Evolutionary conservation across 2,797 vertebrate genomes (phyloP).

Genomic region (Xenops minutus): DNA sequence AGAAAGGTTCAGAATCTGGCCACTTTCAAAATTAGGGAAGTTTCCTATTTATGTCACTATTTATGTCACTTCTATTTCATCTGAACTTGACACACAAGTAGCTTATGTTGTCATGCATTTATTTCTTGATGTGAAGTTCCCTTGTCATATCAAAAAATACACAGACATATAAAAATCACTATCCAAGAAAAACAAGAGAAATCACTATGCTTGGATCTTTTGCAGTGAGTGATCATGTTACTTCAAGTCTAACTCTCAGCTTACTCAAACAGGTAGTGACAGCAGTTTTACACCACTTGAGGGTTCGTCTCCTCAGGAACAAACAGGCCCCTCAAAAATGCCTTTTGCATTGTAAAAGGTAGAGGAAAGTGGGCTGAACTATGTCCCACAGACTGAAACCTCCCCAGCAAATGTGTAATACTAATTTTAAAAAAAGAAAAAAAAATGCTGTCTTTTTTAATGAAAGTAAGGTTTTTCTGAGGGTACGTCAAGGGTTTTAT

Average conservation of each 20-base stretch:
- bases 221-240: neutral
- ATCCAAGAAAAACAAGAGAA: neutral
- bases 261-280: neutral
- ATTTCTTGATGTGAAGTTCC: neutral
- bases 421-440: neutral
- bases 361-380: neutral
- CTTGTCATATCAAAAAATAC: neutral
- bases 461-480: constrained; percentile 53
- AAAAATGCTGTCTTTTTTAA: neutral
- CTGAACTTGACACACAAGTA: neutral
- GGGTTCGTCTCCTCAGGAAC: neutral
- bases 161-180: neutral
- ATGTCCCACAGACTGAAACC: neutral
- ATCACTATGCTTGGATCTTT: neutral
- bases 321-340: neutral
- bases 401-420: neutral
- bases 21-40: neutral
- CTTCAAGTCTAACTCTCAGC: neutral
- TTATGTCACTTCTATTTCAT: neutral
- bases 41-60: neutral
- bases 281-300: neutral
- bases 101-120: neutral
- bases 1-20: neutral
- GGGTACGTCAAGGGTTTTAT: constrained; percentile 67
- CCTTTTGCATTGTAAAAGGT: neutral